Conservation (phyloP, 2,888 invertebrate species). For the Noctua comes region DNA sequence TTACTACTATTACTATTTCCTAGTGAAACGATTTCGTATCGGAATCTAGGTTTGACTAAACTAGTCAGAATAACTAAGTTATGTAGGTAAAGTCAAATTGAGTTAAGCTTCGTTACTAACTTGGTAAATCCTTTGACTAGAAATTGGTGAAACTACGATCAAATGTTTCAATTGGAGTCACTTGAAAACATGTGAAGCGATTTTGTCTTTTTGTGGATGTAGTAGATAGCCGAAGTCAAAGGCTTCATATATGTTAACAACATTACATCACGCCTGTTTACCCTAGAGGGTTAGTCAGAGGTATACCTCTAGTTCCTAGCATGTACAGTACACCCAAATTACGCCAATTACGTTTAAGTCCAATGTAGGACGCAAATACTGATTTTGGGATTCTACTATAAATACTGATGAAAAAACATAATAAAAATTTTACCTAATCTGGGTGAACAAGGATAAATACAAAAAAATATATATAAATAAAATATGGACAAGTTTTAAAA, state of each 20-base stretch:
- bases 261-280: not conserved
- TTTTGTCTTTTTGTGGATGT: not conserved
- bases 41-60: constrained; percentile 9
- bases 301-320: not conserved
- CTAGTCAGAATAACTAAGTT: constrained; percentile 32
- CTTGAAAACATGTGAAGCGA: not conserved
- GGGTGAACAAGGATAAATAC: not conserved
- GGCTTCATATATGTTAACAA: not conserved
- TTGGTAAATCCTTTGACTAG: constrained; percentile 18
- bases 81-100: constrained; percentile 6
- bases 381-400: not conserved
- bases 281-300: not conserved
- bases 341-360: not conserved
- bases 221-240: not conserved
- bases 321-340: not conserved
- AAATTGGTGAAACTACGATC: constrained; percentile 22
- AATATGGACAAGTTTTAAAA: not conserved
- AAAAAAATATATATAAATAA: too few relatives aligned
- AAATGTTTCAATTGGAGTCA: constrained; percentile 7
- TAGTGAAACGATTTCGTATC: not conserved
- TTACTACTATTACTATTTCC: too few relatives aligned
- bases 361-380: not conserved
- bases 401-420: not conserved
- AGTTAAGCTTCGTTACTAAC: constrained; percentile 33
- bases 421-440: not conserved